These are phyloP conservation scores for Petrocephalus zakoni DNA, from an alignment of 2,113 vertebrate species.

Conservation along the genomic window DNA sequence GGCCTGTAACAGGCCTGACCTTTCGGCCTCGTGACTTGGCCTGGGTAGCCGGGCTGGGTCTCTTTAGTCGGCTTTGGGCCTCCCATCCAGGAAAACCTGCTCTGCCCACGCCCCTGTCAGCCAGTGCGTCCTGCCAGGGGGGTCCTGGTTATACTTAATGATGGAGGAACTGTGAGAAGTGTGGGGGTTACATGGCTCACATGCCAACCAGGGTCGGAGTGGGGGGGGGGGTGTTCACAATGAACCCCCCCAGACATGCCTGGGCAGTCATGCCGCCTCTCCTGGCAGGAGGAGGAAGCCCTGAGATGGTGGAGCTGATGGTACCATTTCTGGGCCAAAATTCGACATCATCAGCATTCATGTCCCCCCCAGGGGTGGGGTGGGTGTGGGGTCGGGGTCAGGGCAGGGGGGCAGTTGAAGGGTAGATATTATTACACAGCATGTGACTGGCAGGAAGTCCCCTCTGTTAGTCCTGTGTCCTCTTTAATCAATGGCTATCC, in stretches of 20 bases:
- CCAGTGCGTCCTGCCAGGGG: conserved; percentile 46
- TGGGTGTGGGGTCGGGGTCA: not conserved
- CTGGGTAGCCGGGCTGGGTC: not conserved
- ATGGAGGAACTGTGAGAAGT: conserved; percentile 48
- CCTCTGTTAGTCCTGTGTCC: conserved; percentile 20
- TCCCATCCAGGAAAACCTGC: not conserved
- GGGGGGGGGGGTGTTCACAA: not conserved
- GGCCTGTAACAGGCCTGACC: not conserved
- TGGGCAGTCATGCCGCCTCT: conserved; percentile 27
- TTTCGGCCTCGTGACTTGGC: not conserved
- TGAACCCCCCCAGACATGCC: not conserved
- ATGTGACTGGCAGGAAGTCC: not conserved
- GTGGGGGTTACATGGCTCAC: not conserved
- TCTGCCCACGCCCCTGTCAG: conserved; percentile 26
- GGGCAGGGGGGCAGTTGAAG: not conserved
- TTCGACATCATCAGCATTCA: conserved; percentile 23
- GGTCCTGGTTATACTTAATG: conserved; percentile 66
- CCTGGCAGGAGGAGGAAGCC: conserved; percentile 52
- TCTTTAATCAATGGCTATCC: conserved; percentile 50
- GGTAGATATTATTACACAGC: conserved; percentile 14
- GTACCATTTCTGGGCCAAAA: conserved; percentile 47
- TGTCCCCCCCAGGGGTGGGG: conserved; percentile 18
- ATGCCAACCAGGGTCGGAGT: not conserved
- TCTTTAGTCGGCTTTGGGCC: conserved; percentile 28
- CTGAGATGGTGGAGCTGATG: conserved; percentile 42